phyloP scores from a whole-genome alignment of 2,888 invertebrate species.

The Heliconius ismenius region DNA sequence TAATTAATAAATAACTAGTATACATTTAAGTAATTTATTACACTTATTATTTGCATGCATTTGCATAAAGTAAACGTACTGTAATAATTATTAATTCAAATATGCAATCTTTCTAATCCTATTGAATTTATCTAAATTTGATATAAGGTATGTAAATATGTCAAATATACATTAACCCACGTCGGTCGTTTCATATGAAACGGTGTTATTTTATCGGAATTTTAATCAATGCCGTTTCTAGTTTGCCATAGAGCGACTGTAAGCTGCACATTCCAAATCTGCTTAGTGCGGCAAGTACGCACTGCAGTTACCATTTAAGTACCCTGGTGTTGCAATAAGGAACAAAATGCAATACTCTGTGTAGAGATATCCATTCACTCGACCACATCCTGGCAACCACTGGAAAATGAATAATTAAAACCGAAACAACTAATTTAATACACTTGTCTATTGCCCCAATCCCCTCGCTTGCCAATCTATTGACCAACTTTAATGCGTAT shows the following conservation, averaged over 20 bases:
- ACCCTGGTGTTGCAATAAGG: conserved; percentile 58
- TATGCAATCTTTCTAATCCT: background rate
- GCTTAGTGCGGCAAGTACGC: conserved; percentile 42
- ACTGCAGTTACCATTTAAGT: conserved; percentile 56
- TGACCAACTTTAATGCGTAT: background rate
- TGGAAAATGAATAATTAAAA: conserved; percentile 32
- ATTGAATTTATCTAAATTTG: conserved; percentile 8
- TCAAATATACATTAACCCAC: conserved; percentile 28
- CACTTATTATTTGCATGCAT: background rate
- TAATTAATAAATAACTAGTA: background rate
- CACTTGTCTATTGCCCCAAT: conserved; percentile 33
- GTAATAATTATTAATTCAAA: background rate
- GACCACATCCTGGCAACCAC: conserved; percentile 42
- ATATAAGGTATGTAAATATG: conserved; percentile 13
- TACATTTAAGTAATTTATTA: background rate
- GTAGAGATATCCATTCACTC: conserved; percentile 43
- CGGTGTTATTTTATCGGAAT: conserved; percentile 47
- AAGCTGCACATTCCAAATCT: conserved; percentile 43
- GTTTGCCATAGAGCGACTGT: conserved; percentile 39
- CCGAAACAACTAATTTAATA: conserved; percentile 37
- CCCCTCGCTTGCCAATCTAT: conserved; percentile 24
- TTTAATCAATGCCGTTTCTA: conserved; percentile 51
- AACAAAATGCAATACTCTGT: conserved; percentile 49
- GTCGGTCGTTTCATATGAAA: conserved; percentile 22
- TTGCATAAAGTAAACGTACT: conserved; percentile 11